Percentiles rank a stretch among this genome's conserved stretches.
Conservation (phyloP, 1,140 invertebrate genomes). For the Hylaeus volcanicus region DNA sequence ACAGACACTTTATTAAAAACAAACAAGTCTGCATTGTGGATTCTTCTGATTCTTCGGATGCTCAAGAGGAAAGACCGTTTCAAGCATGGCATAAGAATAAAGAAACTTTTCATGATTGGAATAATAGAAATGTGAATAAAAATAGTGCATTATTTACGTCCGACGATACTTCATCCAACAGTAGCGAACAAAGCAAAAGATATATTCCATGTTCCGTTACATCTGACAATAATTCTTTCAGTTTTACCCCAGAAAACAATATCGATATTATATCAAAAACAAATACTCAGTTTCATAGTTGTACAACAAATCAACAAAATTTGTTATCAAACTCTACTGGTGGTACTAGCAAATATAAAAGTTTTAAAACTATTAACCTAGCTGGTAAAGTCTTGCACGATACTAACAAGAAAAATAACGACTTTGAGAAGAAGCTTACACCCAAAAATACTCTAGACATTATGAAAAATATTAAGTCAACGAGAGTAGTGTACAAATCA, state of each 20-base stretch:
- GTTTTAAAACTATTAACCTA: not conserved
- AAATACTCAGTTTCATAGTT: not conserved
- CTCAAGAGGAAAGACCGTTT: not conserved
- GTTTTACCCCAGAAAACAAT: not conserved
- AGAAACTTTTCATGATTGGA: not conserved
- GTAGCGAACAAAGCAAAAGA: not conserved
- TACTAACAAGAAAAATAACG: not conserved
- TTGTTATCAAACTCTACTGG: not conserved
- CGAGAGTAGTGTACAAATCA: constrained; percentile 35
- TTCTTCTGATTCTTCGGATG: constrained; percentile 30
- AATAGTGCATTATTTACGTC: constrained; percentile 18
- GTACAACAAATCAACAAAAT: not conserved
- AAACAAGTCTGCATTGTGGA: constrained; percentile 14
- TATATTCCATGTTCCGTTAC: not conserved
- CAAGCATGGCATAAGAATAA: not conserved
- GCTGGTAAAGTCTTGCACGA: not conserved
- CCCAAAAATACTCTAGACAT: constrained; percentile 32
- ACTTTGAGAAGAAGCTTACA: constrained; percentile 16
- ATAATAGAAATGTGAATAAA: not conserved
- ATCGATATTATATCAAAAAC: not conserved
- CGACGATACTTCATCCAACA: constrained; percentile 23
- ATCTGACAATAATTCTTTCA: not conserved
- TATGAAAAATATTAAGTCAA: constrained; percentile 44
- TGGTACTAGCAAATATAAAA: not conserved
- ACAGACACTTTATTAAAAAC: not conserved